Percentiles rank a stretch among this genome's conserved stretches.
Evolutionary conservation across 2,888 invertebrate genomes (phyloP).

Genomic region (Flexamia atlantica): DNA sequence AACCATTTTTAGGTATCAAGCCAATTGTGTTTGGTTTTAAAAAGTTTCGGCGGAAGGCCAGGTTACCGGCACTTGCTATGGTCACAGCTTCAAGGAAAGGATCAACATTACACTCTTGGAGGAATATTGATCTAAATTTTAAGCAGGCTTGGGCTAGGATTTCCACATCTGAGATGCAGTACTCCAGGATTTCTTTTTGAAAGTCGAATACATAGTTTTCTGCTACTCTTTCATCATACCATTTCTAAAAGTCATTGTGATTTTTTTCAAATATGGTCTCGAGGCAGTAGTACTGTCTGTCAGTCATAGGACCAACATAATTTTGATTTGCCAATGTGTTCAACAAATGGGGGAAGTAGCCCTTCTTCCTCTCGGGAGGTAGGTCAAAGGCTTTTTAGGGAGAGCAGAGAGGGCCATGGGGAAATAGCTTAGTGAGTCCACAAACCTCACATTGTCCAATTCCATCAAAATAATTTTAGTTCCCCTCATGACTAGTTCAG

Average conservation of each 20-base stretch:
- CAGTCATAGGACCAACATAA: constrained; percentile 69
- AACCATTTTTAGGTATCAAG: constrained; percentile 70
- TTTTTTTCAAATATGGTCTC: constrained; percentile 68
- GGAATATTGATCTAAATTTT: constrained; percentile 69
- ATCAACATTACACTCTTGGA: constrained; percentile 67
- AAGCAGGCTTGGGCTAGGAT: too few species aligned
- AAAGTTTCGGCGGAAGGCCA: constrained; percentile 67
- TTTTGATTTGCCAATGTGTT: constrained; percentile 69
- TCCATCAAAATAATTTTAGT: constrained; percentile 38
- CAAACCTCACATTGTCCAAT: constrained; percentile 34
- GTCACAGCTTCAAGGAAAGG: constrained; percentile 70
- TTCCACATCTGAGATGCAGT: too few species aligned
- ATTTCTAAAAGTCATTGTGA: constrained; percentile 68
- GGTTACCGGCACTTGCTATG: constrained; percentile 69
- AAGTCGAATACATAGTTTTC: too few species aligned
- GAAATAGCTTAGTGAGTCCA: constrained; percentile 69
- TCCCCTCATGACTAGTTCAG: constrained; percentile 13
- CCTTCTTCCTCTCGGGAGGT: constrained; percentile 66
- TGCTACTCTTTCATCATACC: constrained; percentile 70
- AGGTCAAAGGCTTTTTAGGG: constrained; percentile 71
- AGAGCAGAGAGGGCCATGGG: constrained; percentile 69
- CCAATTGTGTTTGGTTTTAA: constrained; percentile 70
- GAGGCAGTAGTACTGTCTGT: constrained; percentile 66
- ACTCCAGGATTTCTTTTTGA: too few species aligned
- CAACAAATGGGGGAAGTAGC: constrained; percentile 70